Base-by-base conservation (phyloP, 92 coral and sea anemone genomes). In the Pocillopora meandrina region DNA sequence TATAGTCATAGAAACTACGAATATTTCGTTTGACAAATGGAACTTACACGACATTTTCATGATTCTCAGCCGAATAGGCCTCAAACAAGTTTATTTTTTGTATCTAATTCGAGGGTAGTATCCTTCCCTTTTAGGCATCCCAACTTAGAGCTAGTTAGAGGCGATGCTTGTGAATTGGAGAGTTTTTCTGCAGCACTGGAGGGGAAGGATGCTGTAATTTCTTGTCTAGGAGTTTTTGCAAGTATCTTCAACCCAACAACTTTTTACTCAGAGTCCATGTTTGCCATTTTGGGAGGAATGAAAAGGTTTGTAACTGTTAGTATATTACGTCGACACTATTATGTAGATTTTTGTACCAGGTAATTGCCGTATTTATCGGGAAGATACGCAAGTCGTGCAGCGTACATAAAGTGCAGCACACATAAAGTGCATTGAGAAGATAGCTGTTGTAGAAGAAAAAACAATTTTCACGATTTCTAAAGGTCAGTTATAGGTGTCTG, bases 131-230 rank as follows among this genome's bases (percentile, higher is more conserved):
- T 16, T 75, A 95, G 98, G 71, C 93, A 95, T 75, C 89, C 78
- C 13, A 85, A 87, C 67, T 82, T 95, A 19, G 90, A 90, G 19
- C 85, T 95, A 19, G 84, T 91, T 12, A 87, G 91, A 72, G 97
- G 98, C 0, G 98, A 95, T 73, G 93, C 92, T 3, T 89, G 90
- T 75, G 97, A 93, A 66, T 78, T 95, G 56, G 94, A 90, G 82
- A 95, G 93, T 72, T 95, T 93, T 72, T 89, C 85, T 2, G 64
- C 95, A 13, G 85, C 82, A n/a, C 56, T 95, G 79, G 77, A 84
- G 57, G 93, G 95, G 23, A 95, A 93, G 49, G 98, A 95, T 93
- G 98, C 95, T 56, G 92, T 95, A 20, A 71, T 95, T 74, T 95
- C 98, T 10, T 77, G 89, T 47, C 80, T 93, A 81, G 98, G 98